Percentiles rank a stretch among this genome's conserved stretches.
Conservation (phyloP, 2,888 invertebrate species). For the Diaperis boleti region DNA sequence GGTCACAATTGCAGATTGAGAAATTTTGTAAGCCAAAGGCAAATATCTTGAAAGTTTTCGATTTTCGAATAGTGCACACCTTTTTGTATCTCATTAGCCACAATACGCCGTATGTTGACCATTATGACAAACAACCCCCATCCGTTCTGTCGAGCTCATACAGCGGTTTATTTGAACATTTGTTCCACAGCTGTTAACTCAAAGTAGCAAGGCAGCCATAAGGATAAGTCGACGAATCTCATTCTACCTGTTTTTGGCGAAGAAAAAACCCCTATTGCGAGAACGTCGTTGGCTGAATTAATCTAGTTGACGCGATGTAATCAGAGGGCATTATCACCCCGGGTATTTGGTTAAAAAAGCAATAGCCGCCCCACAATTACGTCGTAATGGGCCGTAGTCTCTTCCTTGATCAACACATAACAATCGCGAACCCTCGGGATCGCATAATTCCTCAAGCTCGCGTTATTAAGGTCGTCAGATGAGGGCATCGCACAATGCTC, state of each 20-base stretch:
- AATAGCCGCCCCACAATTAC: constrained; percentile 66
- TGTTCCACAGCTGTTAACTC: constrained; percentile 13
- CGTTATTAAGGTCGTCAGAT: constrained; percentile 43
- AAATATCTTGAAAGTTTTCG: too few relatives aligned
- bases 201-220: constrained; percentile 5
- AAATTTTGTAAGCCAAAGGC: too few relatives aligned
- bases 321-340: constrained; percentile 65
- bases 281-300: constrained; percentile 56
- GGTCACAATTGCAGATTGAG: neutral
- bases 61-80: too few relatives aligned
- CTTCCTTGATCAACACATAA: constrained; percentile 66
- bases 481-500: constrained; percentile 35
- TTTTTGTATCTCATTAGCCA: constrained; percentile 6
- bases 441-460: constrained; percentile 49
- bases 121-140: constrained; percentile 9
- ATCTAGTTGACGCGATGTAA: constrained; percentile 62
- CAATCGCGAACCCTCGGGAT: constrained; percentile 59
- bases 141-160: neutral
- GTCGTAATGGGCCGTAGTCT: constrained; percentile 63
- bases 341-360: constrained; percentile 68
- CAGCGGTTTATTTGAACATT: constrained; percentile 15
- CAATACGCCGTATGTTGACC: constrained; percentile 11
- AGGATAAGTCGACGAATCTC: neutral
- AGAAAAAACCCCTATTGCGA: constrained; percentile 27
- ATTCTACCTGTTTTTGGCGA: constrained; percentile 18